Conservation (phyloP, 2,888 invertebrate species). For the Troglohyphantes excavatus region DNA sequence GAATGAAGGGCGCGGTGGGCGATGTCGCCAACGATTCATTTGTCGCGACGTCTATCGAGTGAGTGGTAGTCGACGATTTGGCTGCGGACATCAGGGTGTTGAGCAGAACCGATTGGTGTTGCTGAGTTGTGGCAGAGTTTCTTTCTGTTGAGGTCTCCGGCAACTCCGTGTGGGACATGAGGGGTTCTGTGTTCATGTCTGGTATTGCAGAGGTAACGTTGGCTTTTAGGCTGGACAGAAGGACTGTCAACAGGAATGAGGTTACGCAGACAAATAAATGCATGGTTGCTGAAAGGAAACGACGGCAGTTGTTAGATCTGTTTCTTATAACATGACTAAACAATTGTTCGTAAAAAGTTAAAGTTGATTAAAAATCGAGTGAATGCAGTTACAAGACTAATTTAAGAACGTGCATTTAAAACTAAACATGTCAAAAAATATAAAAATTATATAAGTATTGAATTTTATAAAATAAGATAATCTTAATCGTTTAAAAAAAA, state of each 20-base stretch:
- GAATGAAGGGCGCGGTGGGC: constrained; percentile 2
- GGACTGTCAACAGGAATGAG: constrained; percentile 31
- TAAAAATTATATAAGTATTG: no score
- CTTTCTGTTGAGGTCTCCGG: background rate
- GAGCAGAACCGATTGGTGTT: constrained; percentile 5
- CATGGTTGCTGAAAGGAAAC: constrained; percentile 40
- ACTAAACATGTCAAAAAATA: no score
- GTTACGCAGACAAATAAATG: constrained; percentile 26
- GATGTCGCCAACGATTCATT: constrained; percentile 2
- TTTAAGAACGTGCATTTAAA: background rate
- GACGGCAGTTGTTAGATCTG: background rate
- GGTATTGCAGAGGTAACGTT: background rate
- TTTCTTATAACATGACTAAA: background rate
- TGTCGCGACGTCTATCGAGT: constrained; percentile 20
- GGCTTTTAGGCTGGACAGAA: constrained; percentile 13
- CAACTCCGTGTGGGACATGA: background rate
- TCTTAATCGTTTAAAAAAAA: no score
- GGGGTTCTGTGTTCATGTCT: background rate
- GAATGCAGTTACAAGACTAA: background rate
- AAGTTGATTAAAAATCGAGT: background rate
- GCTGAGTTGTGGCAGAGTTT: background rate
- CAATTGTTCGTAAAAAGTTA: background rate
- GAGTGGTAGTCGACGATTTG: background rate
- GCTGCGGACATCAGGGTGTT: background rate
- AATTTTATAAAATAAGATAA: no score